Conservation (phyloP, 1,140 invertebrate genomes). For the Aphidius gifuensis region DNA sequence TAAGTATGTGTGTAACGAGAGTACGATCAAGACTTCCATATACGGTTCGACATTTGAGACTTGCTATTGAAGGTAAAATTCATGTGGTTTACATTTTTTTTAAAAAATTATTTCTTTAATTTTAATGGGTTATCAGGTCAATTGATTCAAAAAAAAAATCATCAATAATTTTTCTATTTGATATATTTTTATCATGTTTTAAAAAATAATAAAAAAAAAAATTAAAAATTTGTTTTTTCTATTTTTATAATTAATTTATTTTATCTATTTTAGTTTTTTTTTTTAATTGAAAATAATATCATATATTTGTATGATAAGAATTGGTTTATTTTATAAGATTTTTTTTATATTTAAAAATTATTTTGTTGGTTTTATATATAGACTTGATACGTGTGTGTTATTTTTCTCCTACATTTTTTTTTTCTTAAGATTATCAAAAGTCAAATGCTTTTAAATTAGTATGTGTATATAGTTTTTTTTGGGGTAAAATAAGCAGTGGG, state of each 20-base stretch:
- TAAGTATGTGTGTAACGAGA: constrained; percentile 7
- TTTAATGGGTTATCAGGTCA: constrained; percentile 32
- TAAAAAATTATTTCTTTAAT: constrained; percentile 5
- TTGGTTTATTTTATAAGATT: too few species aligned
- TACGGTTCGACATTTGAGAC: constrained; percentile 44
- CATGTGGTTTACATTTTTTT: not conserved
- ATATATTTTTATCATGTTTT: too few species aligned
- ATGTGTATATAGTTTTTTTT: constrained; percentile 8
- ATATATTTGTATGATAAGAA: too few species aligned
- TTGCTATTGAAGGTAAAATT: constrained; percentile 35
- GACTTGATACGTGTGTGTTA: too few species aligned
- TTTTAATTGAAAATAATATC: too few species aligned
- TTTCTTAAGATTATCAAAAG: not conserved
- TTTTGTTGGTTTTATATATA: too few species aligned
- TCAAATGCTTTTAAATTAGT: constrained; percentile 1
- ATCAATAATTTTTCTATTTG: not conserved
- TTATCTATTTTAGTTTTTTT: too few species aligned
- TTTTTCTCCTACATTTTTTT: too few species aligned
- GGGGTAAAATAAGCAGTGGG: constrained; percentile 19
- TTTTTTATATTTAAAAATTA: too few species aligned
- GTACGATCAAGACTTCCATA: constrained; percentile 32
- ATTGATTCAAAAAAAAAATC: not conserved
- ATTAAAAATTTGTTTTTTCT: not conserved
- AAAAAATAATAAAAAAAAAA: not conserved
- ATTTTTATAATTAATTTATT: too few species aligned